Conservation (phyloP, 64 coral and sea anemone species). For the Pocillopora damicornis region DNA sequence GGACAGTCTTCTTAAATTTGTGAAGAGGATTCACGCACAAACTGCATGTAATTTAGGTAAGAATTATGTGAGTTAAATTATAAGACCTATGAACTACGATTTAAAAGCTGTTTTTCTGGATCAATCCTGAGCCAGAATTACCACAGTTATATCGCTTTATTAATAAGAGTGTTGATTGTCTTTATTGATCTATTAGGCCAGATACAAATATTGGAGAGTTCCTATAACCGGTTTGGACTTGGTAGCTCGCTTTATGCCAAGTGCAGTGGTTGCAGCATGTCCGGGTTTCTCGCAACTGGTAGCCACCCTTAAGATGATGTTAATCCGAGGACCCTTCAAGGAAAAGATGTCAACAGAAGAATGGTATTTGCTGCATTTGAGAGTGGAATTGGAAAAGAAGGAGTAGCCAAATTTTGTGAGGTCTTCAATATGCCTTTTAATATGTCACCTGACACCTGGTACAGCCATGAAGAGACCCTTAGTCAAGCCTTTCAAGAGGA, state of each 20-base stretch:
- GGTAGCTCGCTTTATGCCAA: slow-evolving; percentile 11
- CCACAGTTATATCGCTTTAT: too few species aligned
- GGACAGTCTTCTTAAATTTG: too few species aligned
- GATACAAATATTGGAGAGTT: not conserved
- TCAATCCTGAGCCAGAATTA: too few species aligned
- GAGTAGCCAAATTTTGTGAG: slow-evolving; percentile 4
- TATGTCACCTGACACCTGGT: not conserved
- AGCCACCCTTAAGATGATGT: slow-evolving; percentile 29
- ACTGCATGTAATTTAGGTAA: slow-evolving; percentile 3
- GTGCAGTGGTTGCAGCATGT: slow-evolving; percentile 26
- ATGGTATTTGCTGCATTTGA: slow-evolving; percentile 14
- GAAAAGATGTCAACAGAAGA: slow-evolving; percentile 23
- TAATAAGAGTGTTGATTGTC: too few species aligned
- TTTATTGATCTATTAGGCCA: not conserved
- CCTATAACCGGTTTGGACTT: not conserved
- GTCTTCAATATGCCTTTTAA: slow-evolving; percentile 13
- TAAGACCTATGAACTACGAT: not conserved
- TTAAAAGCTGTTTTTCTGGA: slow-evolving; percentile 10
- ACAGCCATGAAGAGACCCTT: slow-evolving; percentile 18
- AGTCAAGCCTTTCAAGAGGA: slow-evolving; percentile 8
- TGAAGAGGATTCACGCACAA: not conserved
- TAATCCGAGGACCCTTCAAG: slow-evolving; percentile 14
- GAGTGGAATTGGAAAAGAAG: slow-evolving; percentile 6
- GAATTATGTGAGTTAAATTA: slow-evolving; percentile 13
- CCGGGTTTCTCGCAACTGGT: slow-evolving; percentile 43